A percentile compares a stretch with the other conserved stretches of the same genome.
These are phyloP conservation scores for Watersipora subatra DNA, from an alignment of 1,140 invertebrate species.

Conservation along the genomic window DNA sequence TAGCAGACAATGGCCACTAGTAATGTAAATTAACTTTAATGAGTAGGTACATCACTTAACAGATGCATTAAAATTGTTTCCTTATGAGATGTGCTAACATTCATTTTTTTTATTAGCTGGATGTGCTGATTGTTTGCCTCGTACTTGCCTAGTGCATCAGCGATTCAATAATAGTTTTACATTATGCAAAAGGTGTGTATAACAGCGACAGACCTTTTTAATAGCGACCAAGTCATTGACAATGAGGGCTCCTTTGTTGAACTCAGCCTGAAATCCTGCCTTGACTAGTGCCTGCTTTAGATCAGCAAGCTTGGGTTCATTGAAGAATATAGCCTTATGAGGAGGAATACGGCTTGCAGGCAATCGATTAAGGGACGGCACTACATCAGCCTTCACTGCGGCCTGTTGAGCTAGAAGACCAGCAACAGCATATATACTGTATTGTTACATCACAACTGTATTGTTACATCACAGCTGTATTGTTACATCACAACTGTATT, in stretches of 20 bases:
- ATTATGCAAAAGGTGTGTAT: too few relatives aligned
- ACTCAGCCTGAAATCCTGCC: slow-evolving; percentile 78
- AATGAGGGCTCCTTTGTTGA: slow-evolving; percentile 82
- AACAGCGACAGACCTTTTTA: too few relatives aligned
- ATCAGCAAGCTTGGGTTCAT: slow-evolving; percentile 87
- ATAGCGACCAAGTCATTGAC: slow-evolving; percentile 85
- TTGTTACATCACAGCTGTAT: too few relatives aligned
- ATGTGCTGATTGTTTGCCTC: too few relatives aligned
- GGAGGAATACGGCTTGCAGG: slow-evolving; percentile 36
- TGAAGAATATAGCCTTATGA: slow-evolving; percentile 81
- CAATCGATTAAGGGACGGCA: neutral
- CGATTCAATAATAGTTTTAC: too few relatives aligned
- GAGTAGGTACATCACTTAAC: too few relatives aligned
- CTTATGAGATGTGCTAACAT: neutral
- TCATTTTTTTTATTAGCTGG: too few relatives aligned
- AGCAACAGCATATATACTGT: neutral
- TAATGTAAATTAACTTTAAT: too few relatives aligned
- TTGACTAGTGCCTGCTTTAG: slow-evolving; percentile 86
- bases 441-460: too few relatives aligned
- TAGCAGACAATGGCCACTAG: too few relatives aligned
- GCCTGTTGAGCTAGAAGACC: slow-evolving; percentile 35
- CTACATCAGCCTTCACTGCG: neutral
- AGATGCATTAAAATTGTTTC: neutral
- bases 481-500: too few relatives aligned
- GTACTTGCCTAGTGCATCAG: too few relatives aligned